These are phyloP conservation scores for Molorchus minor DNA, from an alignment of 2,888 invertebrate species.

Conservation along the genomic window DNA sequence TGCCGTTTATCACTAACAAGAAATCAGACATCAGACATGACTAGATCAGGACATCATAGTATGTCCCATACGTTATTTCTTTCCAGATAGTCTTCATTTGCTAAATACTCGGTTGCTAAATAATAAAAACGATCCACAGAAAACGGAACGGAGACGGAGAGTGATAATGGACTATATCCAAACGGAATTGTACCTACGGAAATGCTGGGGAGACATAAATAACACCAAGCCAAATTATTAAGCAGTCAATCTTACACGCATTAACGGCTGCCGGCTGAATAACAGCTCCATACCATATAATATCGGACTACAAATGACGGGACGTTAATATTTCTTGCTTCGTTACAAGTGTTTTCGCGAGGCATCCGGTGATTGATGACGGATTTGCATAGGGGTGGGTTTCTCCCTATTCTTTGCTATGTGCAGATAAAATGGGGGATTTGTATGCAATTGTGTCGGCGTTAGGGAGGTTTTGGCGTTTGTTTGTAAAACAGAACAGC, in stretches of 20 bases:
- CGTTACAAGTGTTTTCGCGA: slow-evolving; percentile 25
- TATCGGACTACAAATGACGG: slow-evolving; percentile 11
- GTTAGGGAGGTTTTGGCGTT: too few relatives aligned
- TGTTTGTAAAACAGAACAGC: too few relatives aligned
- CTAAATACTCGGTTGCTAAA: neutral
- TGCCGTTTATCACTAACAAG: too few relatives aligned
- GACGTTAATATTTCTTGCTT: slow-evolving; percentile 20
- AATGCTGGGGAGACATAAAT: slow-evolving; percentile 6
- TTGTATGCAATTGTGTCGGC: too few relatives aligned
- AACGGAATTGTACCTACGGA: slow-evolving; percentile 8
- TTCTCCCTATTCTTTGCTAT: slow-evolving; percentile 1
- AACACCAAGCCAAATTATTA: slow-evolving; percentile 12
- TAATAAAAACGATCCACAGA: neutral
- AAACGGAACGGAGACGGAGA: slow-evolving; percentile 5
- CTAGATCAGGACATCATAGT: too few relatives aligned
- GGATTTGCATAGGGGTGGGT: slow-evolving; percentile 20
- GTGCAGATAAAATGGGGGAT: slow-evolving; percentile 3
- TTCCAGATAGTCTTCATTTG: too few relatives aligned
- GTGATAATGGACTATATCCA: slow-evolving; percentile 11
- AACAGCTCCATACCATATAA: neutral
- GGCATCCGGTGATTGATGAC: slow-evolving; percentile 24
- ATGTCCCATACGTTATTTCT: too few relatives aligned
- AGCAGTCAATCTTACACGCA: slow-evolving; percentile 19
- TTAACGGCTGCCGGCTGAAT: slow-evolving; percentile 12
- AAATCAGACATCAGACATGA: too few relatives aligned